Percentiles rank a stretch among this genome's conserved stretches.
Evolutionary conservation across 1,140 invertebrate species (phyloP).

Genomic region (Drosophila jambulina): DNA sequence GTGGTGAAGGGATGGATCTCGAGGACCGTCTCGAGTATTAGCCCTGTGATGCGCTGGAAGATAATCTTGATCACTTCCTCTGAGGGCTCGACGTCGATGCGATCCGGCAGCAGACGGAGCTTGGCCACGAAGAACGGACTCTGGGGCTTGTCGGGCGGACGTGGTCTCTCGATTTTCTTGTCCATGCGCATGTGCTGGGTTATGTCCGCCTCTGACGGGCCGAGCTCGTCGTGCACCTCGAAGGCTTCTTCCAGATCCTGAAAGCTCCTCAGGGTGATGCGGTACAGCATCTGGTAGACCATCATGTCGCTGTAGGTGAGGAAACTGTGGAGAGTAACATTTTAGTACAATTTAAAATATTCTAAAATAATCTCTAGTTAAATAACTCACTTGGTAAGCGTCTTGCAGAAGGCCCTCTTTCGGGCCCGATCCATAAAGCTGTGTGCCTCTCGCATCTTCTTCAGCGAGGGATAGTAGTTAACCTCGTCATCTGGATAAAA

Average conservation of each 20-base stretch:
- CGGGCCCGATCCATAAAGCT: constrained; percentile 93
- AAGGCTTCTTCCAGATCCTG: constrained; percentile 57
- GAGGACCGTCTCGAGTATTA: constrained; percentile 84
- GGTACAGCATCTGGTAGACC: constrained; percentile 70
- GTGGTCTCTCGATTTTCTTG: constrained; percentile 45
- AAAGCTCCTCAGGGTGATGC: constrained; percentile 69
- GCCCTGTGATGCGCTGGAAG: constrained; percentile 75
- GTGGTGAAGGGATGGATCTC: constrained; percentile 75
- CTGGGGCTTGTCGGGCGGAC: constrained; percentile 66
- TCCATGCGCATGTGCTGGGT: constrained; percentile 41
- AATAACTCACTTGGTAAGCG: constrained; percentile 88
- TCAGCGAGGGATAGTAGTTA: constrained; percentile 86
- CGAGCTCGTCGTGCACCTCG: constrained; percentile 59
- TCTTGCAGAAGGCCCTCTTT: constrained; percentile 91
- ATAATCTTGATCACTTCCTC: constrained; percentile 79
- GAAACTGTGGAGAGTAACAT: constrained; percentile 41
- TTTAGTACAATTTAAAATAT: not conserved
- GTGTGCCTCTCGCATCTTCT: constrained; percentile 88
- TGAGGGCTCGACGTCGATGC: constrained; percentile 84
- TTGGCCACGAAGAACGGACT: constrained; percentile 78
- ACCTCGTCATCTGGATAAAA: constrained; percentile 90
- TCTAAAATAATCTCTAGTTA: too few species aligned
- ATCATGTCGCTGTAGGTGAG: constrained; percentile 71
- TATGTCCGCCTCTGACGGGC: constrained; percentile 60
- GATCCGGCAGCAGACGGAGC: constrained; percentile 74